Percentiles rank a stretch among this genome's conserved stretches.
These are phyloP conservation scores for Zaprionus ornatus DNA, from an alignment of 1,140 invertebrate species.

Conservation along the genomic window DNA sequence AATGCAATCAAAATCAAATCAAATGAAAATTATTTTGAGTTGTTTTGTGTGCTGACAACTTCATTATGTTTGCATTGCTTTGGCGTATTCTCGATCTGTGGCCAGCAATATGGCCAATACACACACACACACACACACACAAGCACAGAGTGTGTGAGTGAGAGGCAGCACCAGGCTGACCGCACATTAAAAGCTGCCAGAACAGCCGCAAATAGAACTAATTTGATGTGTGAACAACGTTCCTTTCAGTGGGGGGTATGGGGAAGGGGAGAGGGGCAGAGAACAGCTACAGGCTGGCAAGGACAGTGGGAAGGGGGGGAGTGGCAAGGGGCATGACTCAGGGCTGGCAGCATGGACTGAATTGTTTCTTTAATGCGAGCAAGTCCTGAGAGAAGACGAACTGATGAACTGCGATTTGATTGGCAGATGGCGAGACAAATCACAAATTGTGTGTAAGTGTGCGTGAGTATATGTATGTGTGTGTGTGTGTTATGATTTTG, in stretches of 20 bases:
- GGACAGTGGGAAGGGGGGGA: not conserved
- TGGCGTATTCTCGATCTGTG: slow-evolving; percentile 50
- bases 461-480: slow-evolving; percentile 1
- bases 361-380: slow-evolving; percentile 6
- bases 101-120: slow-evolving; percentile 64
- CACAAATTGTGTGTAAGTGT: slow-evolving; percentile 7
- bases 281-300: not conserved
- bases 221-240: slow-evolving; percentile 76
- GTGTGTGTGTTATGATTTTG: slow-evolving; percentile 61
- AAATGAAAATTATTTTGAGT: slow-evolving; percentile 78
- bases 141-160: slow-evolving; percentile 6
- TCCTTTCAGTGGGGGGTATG: too few relatives aligned
- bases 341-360: not conserved
- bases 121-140: slow-evolving; percentile 14
- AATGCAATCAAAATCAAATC: slow-evolving; percentile 80
- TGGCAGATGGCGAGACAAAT: slow-evolving; percentile 26
- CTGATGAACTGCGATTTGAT: slow-evolving; percentile 15
- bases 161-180: slow-evolving; percentile 18
- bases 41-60: slow-evolving; percentile 68
- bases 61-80: slow-evolving; percentile 80
- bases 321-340: not conserved
- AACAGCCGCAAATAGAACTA: slow-evolving; percentile 72
- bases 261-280: slow-evolving; percentile 5
- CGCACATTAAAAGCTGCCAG: slow-evolving; percentile 71
- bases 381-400: slow-evolving; percentile 14